A percentile compares a stretch with the other conserved stretches of the same genome.
phyloP scores from a whole-genome alignment of 64 coral and sea anemone species.

The Stichodactyla mertensii region DNA sequence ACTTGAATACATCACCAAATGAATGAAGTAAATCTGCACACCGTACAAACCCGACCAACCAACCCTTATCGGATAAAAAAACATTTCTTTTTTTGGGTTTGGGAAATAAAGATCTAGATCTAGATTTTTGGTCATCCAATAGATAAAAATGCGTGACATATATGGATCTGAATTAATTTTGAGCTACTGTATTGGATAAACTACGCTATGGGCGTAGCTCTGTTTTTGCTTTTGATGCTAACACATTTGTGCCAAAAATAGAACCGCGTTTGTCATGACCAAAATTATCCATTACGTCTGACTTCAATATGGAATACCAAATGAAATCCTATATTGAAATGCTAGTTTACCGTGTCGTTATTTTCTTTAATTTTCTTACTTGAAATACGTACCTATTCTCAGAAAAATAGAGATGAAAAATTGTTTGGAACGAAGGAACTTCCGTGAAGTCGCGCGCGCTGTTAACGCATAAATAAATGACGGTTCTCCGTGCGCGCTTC shows the following conservation, averaged over 20 bases:
- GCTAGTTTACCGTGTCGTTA: neutral
- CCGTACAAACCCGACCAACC: no score
- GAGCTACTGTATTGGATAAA: neutral
- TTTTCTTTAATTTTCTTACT: neutral
- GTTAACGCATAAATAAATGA: conserved; percentile 74
- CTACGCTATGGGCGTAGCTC: neutral
- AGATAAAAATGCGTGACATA: no score
- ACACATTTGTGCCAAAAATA: conserved; percentile 1
- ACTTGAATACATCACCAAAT: neutral
- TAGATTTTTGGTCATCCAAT: no score
- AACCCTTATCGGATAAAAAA: no score
- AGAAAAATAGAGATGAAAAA: neutral
- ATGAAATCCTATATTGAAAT: neutral
- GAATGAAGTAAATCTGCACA: neutral
- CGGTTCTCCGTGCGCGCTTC: conserved; percentile 60
- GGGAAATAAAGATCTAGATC: no score
- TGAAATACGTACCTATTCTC: neutral
- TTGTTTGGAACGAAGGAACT: neutral
- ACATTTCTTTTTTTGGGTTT: no score
- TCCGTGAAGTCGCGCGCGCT: conserved; percentile 22
- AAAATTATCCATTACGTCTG: neutral
- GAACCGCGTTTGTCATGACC: neutral
- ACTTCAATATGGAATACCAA: neutral
- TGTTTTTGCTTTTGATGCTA: neutral
- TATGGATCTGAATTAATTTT: no score